A percentile compares a stretch with the other conserved stretches of the same genome.
Evolutionary conservation across 2,888 invertebrate genomes (phyloP).

Genomic region (Aproaerema taeniolella): DNA sequence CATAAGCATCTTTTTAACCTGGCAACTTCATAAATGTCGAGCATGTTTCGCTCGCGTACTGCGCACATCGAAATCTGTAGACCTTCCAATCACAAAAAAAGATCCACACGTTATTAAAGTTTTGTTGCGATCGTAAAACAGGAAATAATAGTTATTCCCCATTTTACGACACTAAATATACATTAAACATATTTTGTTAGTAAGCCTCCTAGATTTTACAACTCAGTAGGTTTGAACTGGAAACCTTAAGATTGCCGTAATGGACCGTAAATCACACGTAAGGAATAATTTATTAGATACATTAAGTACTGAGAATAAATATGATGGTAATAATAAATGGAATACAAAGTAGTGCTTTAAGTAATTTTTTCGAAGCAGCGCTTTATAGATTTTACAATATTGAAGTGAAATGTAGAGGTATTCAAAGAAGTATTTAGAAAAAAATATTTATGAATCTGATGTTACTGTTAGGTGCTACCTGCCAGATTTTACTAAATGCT

Average conservation of each 20-base stretch:
- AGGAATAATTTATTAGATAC: slow-evolving; percentile 59
- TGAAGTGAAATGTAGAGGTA: no score
- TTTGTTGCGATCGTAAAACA: slow-evolving; percentile 52
- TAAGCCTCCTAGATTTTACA: slow-evolving; percentile 53
- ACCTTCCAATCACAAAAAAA: slow-evolving; percentile 27
- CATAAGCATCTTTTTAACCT: slow-evolving; percentile 24
- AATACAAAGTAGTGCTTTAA: slow-evolving; percentile 38
- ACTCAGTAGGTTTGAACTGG: slow-evolving; percentile 46
- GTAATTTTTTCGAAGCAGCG: slow-evolving; percentile 9
- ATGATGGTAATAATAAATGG: slow-evolving; percentile 43
- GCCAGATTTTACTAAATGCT: no score
- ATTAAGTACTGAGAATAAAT: slow-evolving; percentile 49
- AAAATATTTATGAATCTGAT: no score
- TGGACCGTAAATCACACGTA: slow-evolving; percentile 58
- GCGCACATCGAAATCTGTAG: slow-evolving; percentile 27
- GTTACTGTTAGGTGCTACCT: no score
- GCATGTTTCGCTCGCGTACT: slow-evolving; percentile 23
- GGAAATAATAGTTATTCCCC: slow-evolving; percentile 22
- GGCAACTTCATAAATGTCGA: slow-evolving; percentile 30
- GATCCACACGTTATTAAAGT: slow-evolving; percentile 37
- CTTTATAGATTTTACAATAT: neutral
- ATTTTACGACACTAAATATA: slow-evolving; percentile 2
- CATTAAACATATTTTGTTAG: slow-evolving; percentile 46
- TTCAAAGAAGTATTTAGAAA: no score
- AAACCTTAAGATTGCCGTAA: slow-evolving; percentile 52